These are phyloP conservation scores for Diabrotica virgifera DNA, from an alignment of 1,140 invertebrate species.

Conservation along the genomic window DNA sequence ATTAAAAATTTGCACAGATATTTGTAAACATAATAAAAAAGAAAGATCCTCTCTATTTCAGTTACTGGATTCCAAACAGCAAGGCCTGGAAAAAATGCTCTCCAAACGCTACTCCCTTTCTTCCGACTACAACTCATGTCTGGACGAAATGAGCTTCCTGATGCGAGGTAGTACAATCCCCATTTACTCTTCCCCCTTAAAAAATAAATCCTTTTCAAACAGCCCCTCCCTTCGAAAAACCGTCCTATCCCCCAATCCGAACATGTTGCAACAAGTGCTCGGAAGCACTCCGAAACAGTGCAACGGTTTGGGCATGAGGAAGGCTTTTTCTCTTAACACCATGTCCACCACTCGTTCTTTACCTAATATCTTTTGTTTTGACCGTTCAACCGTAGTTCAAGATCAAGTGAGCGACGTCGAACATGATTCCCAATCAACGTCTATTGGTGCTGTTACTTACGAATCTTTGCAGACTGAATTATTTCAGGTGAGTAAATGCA, in stretches of 20 bases:
- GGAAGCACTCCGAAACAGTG: constrained; percentile 4
- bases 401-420: constrained; percentile 9
- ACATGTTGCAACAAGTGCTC: not conserved
- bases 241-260: constrained; percentile 3
- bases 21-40: no score
- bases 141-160: not conserved
- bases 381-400: constrained; percentile 17
- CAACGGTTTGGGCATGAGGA: not conserved
- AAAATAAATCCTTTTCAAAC: not conserved
- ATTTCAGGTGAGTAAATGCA: constrained; percentile 8
- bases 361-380: constrained; percentile 11
- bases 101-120: constrained; percentile 11
- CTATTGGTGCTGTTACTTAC: not conserved
- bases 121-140: constrained; percentile 6
- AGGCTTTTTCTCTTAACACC: constrained; percentile 2
- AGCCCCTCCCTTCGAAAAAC: constrained; percentile 7
- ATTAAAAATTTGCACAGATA: no score
- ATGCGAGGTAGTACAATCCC: constrained; percentile 16
- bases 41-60: constrained; percentile 8
- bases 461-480: constrained; percentile 11
- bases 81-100: constrained; percentile 18
- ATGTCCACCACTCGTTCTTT: not conserved
- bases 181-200: constrained; percentile 13
- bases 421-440: not conserved
- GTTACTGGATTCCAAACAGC: constrained; percentile 20